These are phyloP conservation scores for Andrena bucephala DNA, from an alignment of 2,888 invertebrate species.

Conservation along the genomic window DNA sequence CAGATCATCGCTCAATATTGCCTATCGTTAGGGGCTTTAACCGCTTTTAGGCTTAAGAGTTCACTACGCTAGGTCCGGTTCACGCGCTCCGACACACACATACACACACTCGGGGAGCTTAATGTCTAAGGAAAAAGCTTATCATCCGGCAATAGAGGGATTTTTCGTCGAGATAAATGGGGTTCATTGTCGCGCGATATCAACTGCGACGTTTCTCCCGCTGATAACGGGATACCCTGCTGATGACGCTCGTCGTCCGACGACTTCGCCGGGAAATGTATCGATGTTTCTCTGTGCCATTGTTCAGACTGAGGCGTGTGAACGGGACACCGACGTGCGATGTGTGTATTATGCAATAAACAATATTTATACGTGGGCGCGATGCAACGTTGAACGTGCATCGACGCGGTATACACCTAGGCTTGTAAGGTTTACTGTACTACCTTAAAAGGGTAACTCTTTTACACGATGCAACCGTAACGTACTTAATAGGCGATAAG, in stretches of 20 bases:
- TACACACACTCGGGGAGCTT: neutral
- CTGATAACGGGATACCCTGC: neutral
- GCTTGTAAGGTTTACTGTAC: constrained; percentile 19
- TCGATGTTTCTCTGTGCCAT: neutral
- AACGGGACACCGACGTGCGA: constrained; percentile 76
- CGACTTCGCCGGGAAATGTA: neutral
- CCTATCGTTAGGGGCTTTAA: constrained; percentile 13
- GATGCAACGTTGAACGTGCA: constrained; percentile 71
- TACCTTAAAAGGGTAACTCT: constrained; percentile 23
- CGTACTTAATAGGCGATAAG: constrained; percentile 34
- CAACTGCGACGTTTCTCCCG: neutral
- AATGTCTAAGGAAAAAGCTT: constrained; percentile 2
- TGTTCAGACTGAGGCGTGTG: constrained; percentile 61
- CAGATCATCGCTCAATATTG: constrained; percentile 2
- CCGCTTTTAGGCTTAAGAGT: constrained; percentile 74
- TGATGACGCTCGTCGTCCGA: neutral
- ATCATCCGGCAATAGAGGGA: constrained; percentile 4
- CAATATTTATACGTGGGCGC: constrained; percentile 73
- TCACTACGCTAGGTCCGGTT: constrained; percentile 73
- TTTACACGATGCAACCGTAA: constrained; percentile 52
- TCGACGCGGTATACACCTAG: constrained; percentile 55
- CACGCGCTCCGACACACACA: constrained; percentile 63
- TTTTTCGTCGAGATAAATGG: constrained; percentile 15
- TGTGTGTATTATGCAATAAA: constrained; percentile 85
- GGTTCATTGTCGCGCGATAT: neutral